Percentiles rank a stretch among this genome's conserved stretches.
phyloP scores from a whole-genome alignment of 2,113 vertebrate genomes.

The Tupaia chinensis region DNA sequence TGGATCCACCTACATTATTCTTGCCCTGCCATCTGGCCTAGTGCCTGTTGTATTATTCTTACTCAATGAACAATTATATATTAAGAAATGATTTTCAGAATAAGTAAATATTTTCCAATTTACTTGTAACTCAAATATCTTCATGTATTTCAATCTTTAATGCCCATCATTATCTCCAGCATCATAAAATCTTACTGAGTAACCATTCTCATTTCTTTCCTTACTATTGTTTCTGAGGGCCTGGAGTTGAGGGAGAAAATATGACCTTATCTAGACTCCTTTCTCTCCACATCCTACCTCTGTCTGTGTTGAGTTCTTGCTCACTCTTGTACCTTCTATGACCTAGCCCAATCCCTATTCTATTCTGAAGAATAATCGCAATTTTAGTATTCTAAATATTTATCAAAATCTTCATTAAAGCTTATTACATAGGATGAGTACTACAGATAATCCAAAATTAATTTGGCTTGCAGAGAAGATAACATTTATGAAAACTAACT shows the following conservation, averaged over 20 bases:
- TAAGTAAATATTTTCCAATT: constrained; percentile 9
- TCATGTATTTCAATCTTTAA: not conserved
- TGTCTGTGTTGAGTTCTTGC: not conserved
- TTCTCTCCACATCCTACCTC: not conserved
- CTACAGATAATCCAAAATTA: not conserved
- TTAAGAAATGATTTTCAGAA: not conserved
- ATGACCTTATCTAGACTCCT: not conserved
- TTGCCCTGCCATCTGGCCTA: too few relatives aligned
- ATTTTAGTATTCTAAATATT: not conserved
- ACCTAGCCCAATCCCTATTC: not conserved
- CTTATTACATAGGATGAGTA: not conserved
- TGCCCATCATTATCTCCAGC: not conserved
- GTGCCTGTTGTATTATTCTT: not conserved
- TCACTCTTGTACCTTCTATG: not conserved
- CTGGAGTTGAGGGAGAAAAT: not conserved
- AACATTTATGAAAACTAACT: not conserved
- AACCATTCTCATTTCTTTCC: not conserved
- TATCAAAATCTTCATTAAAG: not conserved
- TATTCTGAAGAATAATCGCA: not conserved
- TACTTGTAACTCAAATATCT: not conserved
- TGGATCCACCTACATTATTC: too few relatives aligned
- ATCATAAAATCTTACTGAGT: not conserved
- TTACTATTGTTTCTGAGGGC: not conserved
- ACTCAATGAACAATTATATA: not conserved
- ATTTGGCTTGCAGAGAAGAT: not conserved